Evolutionary conservation across 2,797 vertebrate species (phyloP), one percentile per base, ranked within the genome.

Genomic region (Balearica regulorum): DNA sequence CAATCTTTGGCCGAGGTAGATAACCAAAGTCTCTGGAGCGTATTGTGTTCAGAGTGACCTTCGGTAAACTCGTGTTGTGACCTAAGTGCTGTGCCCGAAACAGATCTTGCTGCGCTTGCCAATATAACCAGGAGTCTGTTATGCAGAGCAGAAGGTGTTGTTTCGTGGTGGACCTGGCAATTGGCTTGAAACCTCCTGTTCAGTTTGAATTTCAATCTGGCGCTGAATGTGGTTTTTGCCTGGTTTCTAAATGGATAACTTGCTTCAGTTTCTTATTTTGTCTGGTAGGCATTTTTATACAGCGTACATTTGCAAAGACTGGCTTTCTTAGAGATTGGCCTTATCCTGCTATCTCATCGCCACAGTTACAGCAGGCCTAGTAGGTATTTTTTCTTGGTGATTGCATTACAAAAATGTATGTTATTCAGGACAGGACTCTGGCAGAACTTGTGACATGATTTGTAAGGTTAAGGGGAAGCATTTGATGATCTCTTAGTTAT

Each of bases 1-100:
- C 61, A 94, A 33, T 84, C 83, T 93, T 88, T 57, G 89, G 70
- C 64, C 35, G 66, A 91, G 93, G 77, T 94, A 85, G 93, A 77
- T 94, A 85, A 95, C n/a, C 4, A 6, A 81, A 16, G 60, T 85
- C 86, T 77, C 92, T 92, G 66, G 81, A 77, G 71, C 19, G 21
- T 77, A 82, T 87, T 82, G 35, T 93, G 57, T 94, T 93, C 81
- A 78, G 83, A 58, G 29, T 83, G 94, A 96, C 93, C 94, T 96
- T 96, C 93, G 71, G 70, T 61, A 89, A 75, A 17, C 57, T 13
- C 9, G 2, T 0, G 0, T 37, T 48, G 9, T 5, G 91, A 94
- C 93, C 87, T 94, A 60, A 25, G 55, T 1, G 9, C 44, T 0
- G 1, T 65, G 58, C 49, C 76, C 0, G 0, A 49, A 79, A 70